Percentiles rank a stretch among this genome's conserved stretches.
phyloP scores from a whole-genome alignment of 1,140 invertebrate genomes.

The Magallana angulata region DNA sequence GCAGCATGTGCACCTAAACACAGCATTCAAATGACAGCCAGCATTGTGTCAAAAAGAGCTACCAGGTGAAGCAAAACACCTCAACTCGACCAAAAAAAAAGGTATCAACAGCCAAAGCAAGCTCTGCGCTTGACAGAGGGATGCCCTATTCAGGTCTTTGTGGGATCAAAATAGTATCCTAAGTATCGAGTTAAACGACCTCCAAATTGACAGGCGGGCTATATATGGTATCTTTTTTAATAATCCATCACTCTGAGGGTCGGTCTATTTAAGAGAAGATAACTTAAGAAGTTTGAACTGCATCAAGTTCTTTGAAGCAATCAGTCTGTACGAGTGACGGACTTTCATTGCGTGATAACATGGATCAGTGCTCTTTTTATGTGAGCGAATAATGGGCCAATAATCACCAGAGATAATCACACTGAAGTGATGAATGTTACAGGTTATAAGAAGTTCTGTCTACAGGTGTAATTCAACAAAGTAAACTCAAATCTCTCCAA shows the following conservation, averaged over 20 bases:
- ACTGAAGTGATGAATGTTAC: background rate
- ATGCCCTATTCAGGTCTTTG: constrained; percentile 12
- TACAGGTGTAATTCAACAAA: background rate
- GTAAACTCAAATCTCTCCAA: background rate
- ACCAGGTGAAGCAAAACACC: constrained; percentile 29
- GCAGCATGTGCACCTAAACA: background rate
- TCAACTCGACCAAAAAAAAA: background rate
- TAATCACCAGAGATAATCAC: background rate
- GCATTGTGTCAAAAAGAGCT: background rate
- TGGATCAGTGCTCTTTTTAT: background rate
- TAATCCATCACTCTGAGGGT: constrained; percentile 21
- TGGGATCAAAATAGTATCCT: background rate
- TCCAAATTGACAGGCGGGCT: background rate
- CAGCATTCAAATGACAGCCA: background rate
- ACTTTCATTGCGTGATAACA: constrained; percentile 1
- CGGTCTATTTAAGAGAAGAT: background rate
- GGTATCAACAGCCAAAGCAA: background rate
- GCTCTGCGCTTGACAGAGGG: background rate
- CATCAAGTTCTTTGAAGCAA: background rate
- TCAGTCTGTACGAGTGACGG: background rate
- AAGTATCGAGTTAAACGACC: constrained; percentile 24
- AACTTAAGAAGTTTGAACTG: constrained; percentile 26
- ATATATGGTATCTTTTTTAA: background rate
- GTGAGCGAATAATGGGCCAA: background rate
- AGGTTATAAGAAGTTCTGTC: too few relatives aligned